A percentile compares a stretch with the other conserved stretches of the same genome.
phyloP scores from a whole-genome alignment of 2,888 invertebrate species.

The Parapristionchus giblindavisi region DNA sequence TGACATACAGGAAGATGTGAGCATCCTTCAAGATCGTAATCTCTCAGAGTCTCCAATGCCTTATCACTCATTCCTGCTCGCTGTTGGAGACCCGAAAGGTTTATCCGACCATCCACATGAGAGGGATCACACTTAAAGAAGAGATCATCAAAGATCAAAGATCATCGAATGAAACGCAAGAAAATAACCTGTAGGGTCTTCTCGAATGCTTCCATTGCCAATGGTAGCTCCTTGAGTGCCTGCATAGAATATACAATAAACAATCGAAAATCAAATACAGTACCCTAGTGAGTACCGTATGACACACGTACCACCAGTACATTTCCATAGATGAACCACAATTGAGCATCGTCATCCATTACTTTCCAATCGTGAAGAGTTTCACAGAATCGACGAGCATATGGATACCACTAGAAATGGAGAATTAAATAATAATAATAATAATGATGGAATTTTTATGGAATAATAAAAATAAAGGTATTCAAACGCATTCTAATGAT shows the following conservation, averaged over 20 bases:
- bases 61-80: slow-evolving; percentile 56
- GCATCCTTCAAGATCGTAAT: slow-evolving; percentile 62
- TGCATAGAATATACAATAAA: slow-evolving; percentile 35
- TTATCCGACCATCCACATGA: slow-evolving; percentile 65
- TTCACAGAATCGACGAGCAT: slow-evolving; percentile 13
- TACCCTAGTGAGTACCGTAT: background rate
- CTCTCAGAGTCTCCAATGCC: slow-evolving; percentile 62
- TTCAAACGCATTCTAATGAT: too few relatives aligned
- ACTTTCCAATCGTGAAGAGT: slow-evolving; percentile 21
- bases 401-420: slow-evolving; percentile 1
- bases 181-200: slow-evolving; percentile 42
- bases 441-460: too few relatives aligned
- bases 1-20: slow-evolving; percentile 56
- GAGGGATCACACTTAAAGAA: slow-evolving; percentile 50
- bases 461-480: too few relatives aligned
- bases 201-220: slow-evolving; percentile 55
- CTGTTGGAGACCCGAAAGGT: slow-evolving; percentile 61
- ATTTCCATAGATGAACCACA: slow-evolving; percentile 42
- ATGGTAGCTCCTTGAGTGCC: slow-evolving; percentile 46
- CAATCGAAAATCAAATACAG: background rate
- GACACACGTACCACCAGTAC: slow-evolving; percentile 34
- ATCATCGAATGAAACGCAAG: background rate
- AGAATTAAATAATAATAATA: background rate
- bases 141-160: too few relatives aligned
- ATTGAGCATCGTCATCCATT: slow-evolving; percentile 25